Evolutionary conservation across 2,113 vertebrate genomes (phyloP).

Genomic region (Etheostoma cragini): DNA sequence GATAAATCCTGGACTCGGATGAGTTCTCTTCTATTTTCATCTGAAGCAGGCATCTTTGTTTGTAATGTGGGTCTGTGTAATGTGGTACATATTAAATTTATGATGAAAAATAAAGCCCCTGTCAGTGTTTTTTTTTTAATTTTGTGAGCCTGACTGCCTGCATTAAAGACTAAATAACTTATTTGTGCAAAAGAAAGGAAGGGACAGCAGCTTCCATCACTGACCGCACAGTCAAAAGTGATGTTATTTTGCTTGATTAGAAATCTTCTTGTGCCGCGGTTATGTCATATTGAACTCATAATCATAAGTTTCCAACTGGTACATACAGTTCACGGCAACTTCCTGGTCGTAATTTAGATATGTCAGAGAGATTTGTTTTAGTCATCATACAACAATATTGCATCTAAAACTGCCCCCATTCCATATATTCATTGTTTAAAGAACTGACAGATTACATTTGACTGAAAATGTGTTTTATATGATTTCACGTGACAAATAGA

Average conservation of each 20-base stretch:
- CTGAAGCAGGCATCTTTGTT: background rate
- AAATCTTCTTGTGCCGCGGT: background rate
- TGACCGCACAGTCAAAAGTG: background rate
- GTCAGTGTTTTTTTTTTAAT: background rate
- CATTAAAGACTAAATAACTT: background rate
- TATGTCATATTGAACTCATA: background rate
- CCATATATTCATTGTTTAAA: no score
- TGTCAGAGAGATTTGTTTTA: background rate
- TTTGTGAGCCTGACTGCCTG: no score
- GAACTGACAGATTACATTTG: no score
- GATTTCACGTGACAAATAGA: no score
- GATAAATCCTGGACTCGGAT: constrained; percentile 16
- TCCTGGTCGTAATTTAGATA: background rate
- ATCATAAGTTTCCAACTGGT: background rate
- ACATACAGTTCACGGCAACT: background rate
- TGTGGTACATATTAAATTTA: constrained; percentile 53
- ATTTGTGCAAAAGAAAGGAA: background rate
- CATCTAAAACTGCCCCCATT: background rate
- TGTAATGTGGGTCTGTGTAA: constrained; percentile 25
- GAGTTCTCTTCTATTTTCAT: constrained; percentile 9
- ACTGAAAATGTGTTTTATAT: no score
- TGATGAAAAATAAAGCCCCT: background rate
- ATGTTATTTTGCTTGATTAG: background rate
- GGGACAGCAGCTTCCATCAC: no score
- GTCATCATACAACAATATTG: background rate